A percentile compares a stretch with the other conserved stretches of the same genome.
These are phyloP conservation scores for Platysternon megacephalum DNA, from an alignment of 2,113 vertebrate species.

Conservation along the genomic window DNA sequence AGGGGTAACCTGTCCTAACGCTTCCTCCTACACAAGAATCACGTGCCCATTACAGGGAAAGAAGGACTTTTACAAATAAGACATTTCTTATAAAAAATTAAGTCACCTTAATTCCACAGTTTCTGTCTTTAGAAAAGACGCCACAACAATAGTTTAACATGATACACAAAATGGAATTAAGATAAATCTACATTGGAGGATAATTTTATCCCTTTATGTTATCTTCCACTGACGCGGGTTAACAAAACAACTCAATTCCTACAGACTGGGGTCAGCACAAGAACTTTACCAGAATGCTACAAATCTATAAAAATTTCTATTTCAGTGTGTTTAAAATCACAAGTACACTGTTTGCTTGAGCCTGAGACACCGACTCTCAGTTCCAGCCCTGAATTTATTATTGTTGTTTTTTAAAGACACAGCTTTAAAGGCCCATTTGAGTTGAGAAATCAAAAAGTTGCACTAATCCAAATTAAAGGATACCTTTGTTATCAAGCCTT, in stretches of 20 bases:
- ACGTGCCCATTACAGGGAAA: conserved; percentile 90
- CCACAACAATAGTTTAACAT: conserved; percentile 90
- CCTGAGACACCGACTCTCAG: conserved; percentile 81
- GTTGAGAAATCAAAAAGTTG: conserved; percentile 79
- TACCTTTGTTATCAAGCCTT: conserved; percentile 76
- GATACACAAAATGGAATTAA: conserved; percentile 90
- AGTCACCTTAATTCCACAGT: conserved; percentile 95
- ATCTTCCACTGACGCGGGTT: conserved; percentile 74
- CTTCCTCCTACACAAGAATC: conserved; percentile 89
- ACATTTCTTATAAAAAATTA: conserved; percentile 93
- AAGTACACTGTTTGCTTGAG: conserved; percentile 82
- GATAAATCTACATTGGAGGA: conserved; percentile 80
- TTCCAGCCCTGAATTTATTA: conserved; percentile 81
- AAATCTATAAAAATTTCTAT: conserved; percentile 79
- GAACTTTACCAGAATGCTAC: conserved; percentile 79
- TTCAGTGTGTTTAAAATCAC: conserved; percentile 76
- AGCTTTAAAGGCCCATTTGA: conserved; percentile 78
- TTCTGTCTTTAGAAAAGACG: conserved; percentile 93
- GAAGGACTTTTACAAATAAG: conserved; percentile 91
- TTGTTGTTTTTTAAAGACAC: conserved; percentile 73
- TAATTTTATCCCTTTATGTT: conserved; percentile 67
- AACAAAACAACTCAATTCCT: conserved; percentile 77
- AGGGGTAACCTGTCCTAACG: conserved; percentile 86
- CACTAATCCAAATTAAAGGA: conserved; percentile 77
- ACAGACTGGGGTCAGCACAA: conserved; percentile 80